Evolutionary conservation across 2,797 vertebrate genomes (phyloP).

Genomic region (Anas acuta): DNA sequence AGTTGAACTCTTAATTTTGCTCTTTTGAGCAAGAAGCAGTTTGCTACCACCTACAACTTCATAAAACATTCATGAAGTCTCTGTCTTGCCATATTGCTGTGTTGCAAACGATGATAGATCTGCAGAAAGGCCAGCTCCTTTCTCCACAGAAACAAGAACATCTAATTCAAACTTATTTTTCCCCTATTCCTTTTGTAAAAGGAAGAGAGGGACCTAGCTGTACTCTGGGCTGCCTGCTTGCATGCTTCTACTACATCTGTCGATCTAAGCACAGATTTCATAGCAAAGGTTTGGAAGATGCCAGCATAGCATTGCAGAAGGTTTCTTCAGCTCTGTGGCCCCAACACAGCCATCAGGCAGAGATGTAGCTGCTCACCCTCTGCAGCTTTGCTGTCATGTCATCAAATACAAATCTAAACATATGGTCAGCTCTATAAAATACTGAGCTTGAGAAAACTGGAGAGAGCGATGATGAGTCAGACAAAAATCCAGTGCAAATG

Average conservation of each 20-base stretch:
- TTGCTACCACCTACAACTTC: conserved; percentile 21
- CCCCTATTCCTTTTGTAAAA: background rate
- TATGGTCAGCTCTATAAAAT: conserved; percentile 8
- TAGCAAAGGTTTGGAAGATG: background rate
- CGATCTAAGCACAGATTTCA: background rate
- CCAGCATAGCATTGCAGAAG: background rate
- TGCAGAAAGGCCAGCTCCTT: background rate
- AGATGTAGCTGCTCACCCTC: background rate
- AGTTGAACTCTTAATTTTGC: background rate
- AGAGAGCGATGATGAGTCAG: background rate
- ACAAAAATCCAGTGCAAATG: background rate
- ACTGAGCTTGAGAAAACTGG: background rate
- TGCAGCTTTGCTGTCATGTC: background rate
- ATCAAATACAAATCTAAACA: conserved; percentile 23
- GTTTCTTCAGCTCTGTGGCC: background rate
- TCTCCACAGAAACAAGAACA: background rate
- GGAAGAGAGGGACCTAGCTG: background rate
- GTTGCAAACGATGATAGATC: background rate
- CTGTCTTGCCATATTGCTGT: background rate
- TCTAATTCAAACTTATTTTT: background rate
- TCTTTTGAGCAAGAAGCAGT: conserved; percentile 4
- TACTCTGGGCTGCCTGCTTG: background rate
- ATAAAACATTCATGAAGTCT: conserved; percentile 26
- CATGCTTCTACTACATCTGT: background rate
- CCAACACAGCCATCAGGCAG: background rate